Evolutionary conservation across 2,797 vertebrate species (phyloP), one percentile per base, ranked within the genome.

Genomic region (Enteromius anoplus): DNA sequence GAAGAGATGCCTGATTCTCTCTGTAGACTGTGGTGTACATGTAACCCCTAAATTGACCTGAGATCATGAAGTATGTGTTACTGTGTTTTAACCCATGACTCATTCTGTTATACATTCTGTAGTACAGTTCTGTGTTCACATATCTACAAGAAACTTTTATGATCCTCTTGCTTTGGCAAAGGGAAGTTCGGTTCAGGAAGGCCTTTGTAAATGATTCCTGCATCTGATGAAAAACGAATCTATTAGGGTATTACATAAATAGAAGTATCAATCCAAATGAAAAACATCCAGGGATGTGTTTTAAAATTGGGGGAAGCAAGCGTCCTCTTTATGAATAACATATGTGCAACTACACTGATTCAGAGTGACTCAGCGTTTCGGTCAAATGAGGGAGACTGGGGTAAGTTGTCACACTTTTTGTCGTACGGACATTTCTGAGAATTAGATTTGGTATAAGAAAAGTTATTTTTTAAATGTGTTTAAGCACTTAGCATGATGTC

Each of bases 361-460:
- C 88, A 92, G 81, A 88, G 86, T 92, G 91, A 93, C 91, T 93
- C 92, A 92, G 92, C 92, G 84, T 51, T 82, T 86, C 37, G 29
- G 21, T 15, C 14, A 26, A 11, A 65, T 26, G 29, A 12, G 21
- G 21, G 34, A 58, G 51, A 58, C 21, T 40, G 72, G 51, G 51
- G 72, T 53, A 42, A 40, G 21, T 75, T 40, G 51, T 60, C 73
- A 60, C 3, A 40, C 12, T 58, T 75, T 10, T 8, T 23, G 3
- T 2, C 23, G 11, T 45, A 45, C 10, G 10, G 8, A 42, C 9
- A 42, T 42, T 42, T 42, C 9, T 42, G 42, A 42, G 42, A 7
- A 40, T 34, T 40, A 40, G 37, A 6, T 40, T 40, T 40, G 37
- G 34, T 37, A 37, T 37, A 6, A 37, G 34, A 37, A 37, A 37